Base-by-base conservation (phyloP, 2,888 invertebrate genomes). In the Allolobophora icterica region DNA sequence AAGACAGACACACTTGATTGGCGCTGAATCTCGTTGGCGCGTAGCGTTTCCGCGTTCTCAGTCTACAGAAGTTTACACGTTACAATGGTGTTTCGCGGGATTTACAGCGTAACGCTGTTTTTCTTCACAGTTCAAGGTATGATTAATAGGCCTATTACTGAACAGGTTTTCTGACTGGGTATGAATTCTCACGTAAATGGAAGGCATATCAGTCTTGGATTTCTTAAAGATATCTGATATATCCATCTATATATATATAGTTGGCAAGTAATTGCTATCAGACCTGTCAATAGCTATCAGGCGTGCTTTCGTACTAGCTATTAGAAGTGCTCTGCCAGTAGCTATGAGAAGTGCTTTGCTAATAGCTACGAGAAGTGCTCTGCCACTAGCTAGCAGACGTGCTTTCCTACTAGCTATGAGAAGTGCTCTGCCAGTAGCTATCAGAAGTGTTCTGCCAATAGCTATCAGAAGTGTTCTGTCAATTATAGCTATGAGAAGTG, bases 101-200 rank as follows among this genome's bases (percentile, higher is more conserved):
- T 89, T 34, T 89, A 38, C 89, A 89, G 89, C 40, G 35, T 89
- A 34, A 40, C 89, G 71, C 71, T 71, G 71, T 71, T 1, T 71
- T 11, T 71, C 30, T 71, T 71, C 11, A 71, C 71, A 71, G 71
- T 71, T 71, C 71, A 71, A 71, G 71, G 71, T 71, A 71, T n/a
- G 71, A 30, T 71, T n/a, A n/a, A 71, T 71, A n/a, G n/a, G n/a
- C n/a, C n/a, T n/a, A n/a, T n/a, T 71, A 30, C 6, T 71, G 11
- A 17, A 8, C n/a, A 30, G 30, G 21, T 52, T n/a, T 71, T 71
- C n/a, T n/a, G n/a, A 8, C 71, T 71, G 30, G 71, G 30, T n/a
- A 5, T 11, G 13, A 45, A 45, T 45, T 71, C 52, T 52, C 3
- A 52, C 52, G 21, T 52, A 42, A 5, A 13, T 42, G 1, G 42